Evolutionary conservation across 2,797 vertebrate genomes (phyloP).

Genomic region (Chromis chromis): DNA sequence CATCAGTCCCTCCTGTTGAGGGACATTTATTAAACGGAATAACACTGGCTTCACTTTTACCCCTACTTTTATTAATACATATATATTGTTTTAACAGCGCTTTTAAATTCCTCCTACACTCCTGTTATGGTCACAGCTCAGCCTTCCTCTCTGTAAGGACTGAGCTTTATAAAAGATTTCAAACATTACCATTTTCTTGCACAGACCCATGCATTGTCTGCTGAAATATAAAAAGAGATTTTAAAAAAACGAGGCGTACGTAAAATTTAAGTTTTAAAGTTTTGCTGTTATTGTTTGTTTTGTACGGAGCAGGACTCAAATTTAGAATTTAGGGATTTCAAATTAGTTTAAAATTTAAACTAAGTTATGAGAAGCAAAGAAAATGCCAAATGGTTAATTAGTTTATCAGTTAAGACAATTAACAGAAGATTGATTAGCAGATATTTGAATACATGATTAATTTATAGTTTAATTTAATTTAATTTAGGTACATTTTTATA

Average conservation of each 20-base stretch:
- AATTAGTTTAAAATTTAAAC: too few species aligned
- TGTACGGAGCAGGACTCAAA: too few species aligned
- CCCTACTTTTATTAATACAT: slow-evolving; percentile 69
- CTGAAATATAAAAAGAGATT: slow-evolving; percentile 50
- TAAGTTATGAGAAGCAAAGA: neutral
- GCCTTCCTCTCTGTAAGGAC: slow-evolving; percentile 61
- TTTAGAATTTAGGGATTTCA: too few species aligned
- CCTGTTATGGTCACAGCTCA: slow-evolving; percentile 60
- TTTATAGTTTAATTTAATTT: too few species aligned
- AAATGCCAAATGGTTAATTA: neutral
- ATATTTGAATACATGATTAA: too few species aligned
- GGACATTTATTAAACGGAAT: slow-evolving; percentile 83
- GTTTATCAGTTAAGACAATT: neutral
- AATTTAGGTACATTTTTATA: too few species aligned
- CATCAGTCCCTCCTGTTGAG: too few species aligned
- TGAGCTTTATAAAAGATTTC: slow-evolving; percentile 64
- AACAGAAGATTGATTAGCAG: neutral
- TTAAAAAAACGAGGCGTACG: slow-evolving; percentile 15
- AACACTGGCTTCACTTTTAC: slow-evolving; percentile 70
- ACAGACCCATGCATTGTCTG: slow-evolving; percentile 62
- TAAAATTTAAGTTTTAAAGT: slow-evolving; percentile 19
- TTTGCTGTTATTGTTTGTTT: slow-evolving; percentile 3
- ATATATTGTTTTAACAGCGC: slow-evolving; percentile 74
- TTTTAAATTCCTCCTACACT: slow-evolving; percentile 75
- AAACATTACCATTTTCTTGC: slow-evolving; percentile 68